Conservation (phyloP, 2,113 vertebrate genomes). For the Aplodontia rufa region DNA sequence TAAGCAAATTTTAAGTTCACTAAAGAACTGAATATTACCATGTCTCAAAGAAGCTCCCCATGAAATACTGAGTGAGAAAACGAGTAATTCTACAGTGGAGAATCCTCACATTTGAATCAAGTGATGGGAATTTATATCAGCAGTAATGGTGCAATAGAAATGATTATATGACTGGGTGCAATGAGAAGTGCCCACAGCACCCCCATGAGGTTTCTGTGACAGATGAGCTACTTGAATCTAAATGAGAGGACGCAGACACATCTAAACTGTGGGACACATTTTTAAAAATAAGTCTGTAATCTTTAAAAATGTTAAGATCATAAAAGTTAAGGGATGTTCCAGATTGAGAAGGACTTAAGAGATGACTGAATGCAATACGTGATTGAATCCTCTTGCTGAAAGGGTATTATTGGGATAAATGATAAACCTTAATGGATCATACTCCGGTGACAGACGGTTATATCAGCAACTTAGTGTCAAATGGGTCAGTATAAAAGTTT, state of each 20-base stretch:
- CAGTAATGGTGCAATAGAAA: neutral
- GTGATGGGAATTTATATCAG: neutral
- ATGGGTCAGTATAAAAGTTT: too few relatives aligned
- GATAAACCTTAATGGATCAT: neutral
- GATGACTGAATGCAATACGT: neutral
- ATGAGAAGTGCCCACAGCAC: neutral
- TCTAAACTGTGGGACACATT: neutral
- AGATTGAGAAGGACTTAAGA: neutral
- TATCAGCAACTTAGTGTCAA: neutral
- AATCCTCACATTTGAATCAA: neutral
- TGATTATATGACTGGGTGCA: fast-evolving
- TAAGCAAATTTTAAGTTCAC: neutral
- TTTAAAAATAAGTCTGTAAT: neutral
- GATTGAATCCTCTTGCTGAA: neutral
- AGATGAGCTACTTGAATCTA: neutral
- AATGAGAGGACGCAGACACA: neutral
- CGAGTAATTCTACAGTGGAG: neutral
- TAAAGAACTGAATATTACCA: neutral
- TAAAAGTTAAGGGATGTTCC: neutral
- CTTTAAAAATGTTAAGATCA: neutral
- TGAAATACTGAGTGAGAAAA: neutral
- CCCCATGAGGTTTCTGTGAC: neutral
- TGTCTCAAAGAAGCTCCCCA: neutral
- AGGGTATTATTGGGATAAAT: neutral
- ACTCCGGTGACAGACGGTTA: neutral